Conservation (phyloP, 1,140 invertebrate species). For the Lepidurus packardi region DNA sequence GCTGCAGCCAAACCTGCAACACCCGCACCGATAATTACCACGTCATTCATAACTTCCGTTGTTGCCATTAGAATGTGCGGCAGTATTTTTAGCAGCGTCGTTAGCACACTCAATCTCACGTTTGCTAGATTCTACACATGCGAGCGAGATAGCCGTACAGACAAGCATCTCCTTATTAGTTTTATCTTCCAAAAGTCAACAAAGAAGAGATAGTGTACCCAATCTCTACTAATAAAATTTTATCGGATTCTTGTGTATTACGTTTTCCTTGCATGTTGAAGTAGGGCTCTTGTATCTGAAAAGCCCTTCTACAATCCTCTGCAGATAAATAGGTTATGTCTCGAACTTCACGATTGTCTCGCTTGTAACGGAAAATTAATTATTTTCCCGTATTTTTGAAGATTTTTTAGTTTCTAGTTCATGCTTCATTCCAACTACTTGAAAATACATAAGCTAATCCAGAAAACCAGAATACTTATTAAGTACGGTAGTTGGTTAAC, state of each 20-base stretch:
- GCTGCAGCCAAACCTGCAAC: conserved; percentile 33
- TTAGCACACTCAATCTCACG: not conserved
- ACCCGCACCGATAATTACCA: conserved; percentile 33
- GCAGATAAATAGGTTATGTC: too few species aligned
- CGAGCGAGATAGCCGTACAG: not conserved
- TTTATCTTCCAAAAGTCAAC: not conserved
- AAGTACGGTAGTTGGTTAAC: too few species aligned
- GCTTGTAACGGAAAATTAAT: too few species aligned
- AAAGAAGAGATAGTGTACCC: not conserved
- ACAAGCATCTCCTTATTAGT: not conserved
- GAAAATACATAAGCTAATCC: too few species aligned
- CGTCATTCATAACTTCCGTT: conserved; percentile 21
- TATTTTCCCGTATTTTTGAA: too few species aligned
- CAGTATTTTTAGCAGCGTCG: not conserved
- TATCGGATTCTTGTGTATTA: not conserved
- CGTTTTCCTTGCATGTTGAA: not conserved
- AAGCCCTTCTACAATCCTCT: too few species aligned
- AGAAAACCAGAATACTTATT: too few species aligned
- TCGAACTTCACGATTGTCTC: too few species aligned
- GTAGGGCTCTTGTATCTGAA: not conserved
- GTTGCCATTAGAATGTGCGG: not conserved
- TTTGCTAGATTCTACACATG: not conserved
- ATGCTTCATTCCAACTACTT: too few species aligned
- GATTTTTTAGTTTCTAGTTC: too few species aligned
- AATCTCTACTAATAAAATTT: not conserved